phyloP scores from a whole-genome alignment of 2,113 vertebrate species.

The Dolichallabes microphthalmus region DNA sequence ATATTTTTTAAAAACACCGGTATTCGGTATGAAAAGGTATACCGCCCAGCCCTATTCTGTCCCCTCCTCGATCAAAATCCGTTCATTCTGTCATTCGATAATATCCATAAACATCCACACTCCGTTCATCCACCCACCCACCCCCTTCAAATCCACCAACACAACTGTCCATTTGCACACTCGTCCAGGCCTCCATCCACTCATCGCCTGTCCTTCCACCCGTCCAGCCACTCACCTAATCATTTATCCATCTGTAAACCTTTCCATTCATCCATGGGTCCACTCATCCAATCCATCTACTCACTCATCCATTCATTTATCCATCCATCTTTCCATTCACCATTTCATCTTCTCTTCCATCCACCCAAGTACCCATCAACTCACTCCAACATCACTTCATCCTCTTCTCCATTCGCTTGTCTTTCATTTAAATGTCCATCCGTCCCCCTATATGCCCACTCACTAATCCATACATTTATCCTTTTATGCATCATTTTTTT shows the following conservation, averaged over 20 bases:
- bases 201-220: background rate
- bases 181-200: background rate
- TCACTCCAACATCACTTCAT: background rate
- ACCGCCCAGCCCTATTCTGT: no score
- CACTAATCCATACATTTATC: background rate
- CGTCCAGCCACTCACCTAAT: no score
- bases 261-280: background rate
- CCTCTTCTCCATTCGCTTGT: background rate
- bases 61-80: no score
- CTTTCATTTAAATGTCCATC: background rate
- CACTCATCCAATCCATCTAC: no score
- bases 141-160: background rate
- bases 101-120: background rate
- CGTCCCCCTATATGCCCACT: background rate
- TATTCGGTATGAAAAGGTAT: no score
- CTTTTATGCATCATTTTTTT: background rate
- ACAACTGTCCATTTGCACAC: background rate
- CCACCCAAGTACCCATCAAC: background rate
- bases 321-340: background rate
- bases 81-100: no score
- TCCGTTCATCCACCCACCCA: background rate
- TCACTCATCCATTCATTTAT: background rate
- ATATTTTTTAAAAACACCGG: no score
- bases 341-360: background rate
- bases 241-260: no score